These are phyloP conservation scores for Tipula helvola DNA, from an alignment of 2,888 invertebrate species.

Conservation along the genomic window DNA sequence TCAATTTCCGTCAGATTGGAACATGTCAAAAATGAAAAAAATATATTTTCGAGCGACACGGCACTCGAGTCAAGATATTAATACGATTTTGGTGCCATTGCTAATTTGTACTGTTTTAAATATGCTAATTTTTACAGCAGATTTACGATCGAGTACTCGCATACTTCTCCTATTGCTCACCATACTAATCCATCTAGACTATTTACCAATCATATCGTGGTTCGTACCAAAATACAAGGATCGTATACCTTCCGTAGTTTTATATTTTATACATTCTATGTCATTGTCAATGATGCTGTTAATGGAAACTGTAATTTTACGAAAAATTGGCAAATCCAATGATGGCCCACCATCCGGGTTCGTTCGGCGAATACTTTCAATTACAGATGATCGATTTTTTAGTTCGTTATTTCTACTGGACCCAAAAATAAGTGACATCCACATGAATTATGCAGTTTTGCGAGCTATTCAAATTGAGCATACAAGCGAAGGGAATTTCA, in stretches of 20 bases:
- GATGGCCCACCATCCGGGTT: background rate
- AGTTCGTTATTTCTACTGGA: background rate
- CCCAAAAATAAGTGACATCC: background rate
- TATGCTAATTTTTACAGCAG: background rate
- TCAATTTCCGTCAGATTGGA: background rate
- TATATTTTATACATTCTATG: background rate
- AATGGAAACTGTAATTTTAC: background rate
- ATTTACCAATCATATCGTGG: background rate
- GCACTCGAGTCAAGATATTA: background rate
- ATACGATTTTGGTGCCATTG: background rate
- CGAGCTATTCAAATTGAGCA: background rate
- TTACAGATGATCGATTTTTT: background rate
- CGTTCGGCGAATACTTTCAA: background rate
- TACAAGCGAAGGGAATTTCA: background rate
- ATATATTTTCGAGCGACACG: background rate
- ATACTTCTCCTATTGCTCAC: background rate
- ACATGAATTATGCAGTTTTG: background rate
- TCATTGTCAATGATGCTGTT: background rate
- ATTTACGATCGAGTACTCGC: background rate
- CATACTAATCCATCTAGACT: background rate
- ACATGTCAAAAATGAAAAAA: background rate
- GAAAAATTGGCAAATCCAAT: background rate
- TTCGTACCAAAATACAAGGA: background rate
- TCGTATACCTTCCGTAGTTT: background rate
- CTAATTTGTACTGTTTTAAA: background rate